phyloP scores from a whole-genome alignment of 1,140 invertebrate genomes.

The Trichonephila clavata region DNA sequence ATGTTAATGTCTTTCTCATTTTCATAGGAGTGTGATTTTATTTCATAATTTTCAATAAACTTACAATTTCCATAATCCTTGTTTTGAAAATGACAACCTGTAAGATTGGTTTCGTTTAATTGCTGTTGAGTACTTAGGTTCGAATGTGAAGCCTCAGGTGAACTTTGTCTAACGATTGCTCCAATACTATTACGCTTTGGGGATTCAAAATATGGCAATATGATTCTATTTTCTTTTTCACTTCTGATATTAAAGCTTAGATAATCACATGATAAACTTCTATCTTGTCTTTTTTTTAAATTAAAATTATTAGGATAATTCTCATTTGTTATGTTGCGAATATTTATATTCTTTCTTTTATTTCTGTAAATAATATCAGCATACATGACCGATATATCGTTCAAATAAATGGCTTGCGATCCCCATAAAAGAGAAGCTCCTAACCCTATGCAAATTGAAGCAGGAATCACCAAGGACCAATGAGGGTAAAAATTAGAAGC shows the following conservation, averaged over 20 bases:
- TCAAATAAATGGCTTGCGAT: constrained; percentile 83
- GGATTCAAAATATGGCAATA: background rate
- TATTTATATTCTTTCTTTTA: background rate
- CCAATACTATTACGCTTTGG: background rate
- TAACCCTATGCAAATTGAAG: background rate
- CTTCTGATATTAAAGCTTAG: background rate
- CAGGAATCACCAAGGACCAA: background rate
- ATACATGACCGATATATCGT: constrained; percentile 79
- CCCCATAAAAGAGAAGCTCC: constrained; percentile 82
- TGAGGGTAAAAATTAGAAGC: constrained; percentile 39
- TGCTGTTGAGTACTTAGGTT: no score
- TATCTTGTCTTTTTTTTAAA: background rate
- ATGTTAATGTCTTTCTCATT: background rate
- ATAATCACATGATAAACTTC: background rate
- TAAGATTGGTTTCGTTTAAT: no score
- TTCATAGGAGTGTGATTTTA: no score
- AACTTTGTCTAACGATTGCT: background rate
- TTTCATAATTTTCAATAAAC: no score
- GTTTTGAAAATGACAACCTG: no score
- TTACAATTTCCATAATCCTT: background rate
- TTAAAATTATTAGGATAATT: background rate
- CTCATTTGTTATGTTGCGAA: background rate
- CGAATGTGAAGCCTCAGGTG: no score
- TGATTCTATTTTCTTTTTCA: background rate
- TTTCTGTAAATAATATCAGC: background rate